A percentile compares a stretch with the other conserved stretches of the same genome.
These are phyloP conservation scores for Drymonia ruficornis DNA, from an alignment of 2,888 invertebrate species.

Conservation along the genomic window DNA sequence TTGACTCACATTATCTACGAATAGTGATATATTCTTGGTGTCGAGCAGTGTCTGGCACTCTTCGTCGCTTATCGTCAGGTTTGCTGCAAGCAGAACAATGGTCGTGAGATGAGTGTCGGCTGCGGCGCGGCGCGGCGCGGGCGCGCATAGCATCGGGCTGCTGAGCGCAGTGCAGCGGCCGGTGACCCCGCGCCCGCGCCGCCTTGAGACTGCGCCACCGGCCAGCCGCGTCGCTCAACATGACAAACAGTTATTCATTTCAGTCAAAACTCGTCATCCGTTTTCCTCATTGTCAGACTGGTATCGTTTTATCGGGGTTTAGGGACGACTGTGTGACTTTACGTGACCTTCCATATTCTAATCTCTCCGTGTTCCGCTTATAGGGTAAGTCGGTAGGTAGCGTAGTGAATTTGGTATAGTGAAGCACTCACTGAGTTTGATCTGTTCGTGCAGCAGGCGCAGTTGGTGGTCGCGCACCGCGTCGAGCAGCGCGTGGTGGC, in stretches of 20 bases:
- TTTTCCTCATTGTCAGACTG: not conserved
- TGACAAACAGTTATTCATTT: not conserved
- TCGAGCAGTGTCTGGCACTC: slow-evolving; percentile 76
- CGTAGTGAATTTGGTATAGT: too few relatives aligned
- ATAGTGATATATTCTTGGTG: slow-evolving; percentile 68
- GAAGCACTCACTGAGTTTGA: slow-evolving; percentile 76
- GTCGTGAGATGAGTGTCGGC: not conserved
- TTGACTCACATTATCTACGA: slow-evolving; percentile 79
- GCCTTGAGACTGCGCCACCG: not conserved
- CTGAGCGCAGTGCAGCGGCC: slow-evolving; percentile 7
- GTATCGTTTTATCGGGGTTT: too few relatives aligned
- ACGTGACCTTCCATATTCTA: too few relatives aligned
- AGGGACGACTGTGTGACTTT: too few relatives aligned
- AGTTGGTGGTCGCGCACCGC: slow-evolving; percentile 81
- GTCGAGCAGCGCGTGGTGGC: slow-evolving; percentile 81
- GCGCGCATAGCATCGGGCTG: not conserved
- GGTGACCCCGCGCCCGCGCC: slow-evolving; percentile 12
- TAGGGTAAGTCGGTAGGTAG: too few relatives aligned
- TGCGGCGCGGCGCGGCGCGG: not conserved
- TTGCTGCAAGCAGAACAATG: slow-evolving; percentile 59
- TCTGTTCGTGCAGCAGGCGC: slow-evolving; percentile 82
- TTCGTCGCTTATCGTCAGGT: slow-evolving; percentile 71
- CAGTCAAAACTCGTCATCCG: not conserved
- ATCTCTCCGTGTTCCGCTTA: too few relatives aligned
- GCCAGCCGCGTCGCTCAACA: slow-evolving; percentile 8